Base-by-base conservation (phyloP, 1,140 invertebrate species). In the Drosophila ananassae region DNA sequence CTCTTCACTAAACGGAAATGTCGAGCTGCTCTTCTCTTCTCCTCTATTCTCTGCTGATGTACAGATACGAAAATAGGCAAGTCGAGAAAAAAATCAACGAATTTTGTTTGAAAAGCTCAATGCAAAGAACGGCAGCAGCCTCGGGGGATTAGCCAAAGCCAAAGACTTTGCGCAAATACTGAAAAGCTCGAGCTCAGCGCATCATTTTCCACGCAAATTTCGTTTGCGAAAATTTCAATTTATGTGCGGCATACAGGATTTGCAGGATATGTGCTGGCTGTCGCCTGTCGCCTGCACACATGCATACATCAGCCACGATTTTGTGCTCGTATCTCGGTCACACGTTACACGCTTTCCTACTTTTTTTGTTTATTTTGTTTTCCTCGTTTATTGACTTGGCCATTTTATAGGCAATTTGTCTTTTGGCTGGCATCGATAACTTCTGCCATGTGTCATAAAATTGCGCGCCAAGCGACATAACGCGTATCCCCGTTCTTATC, bases 151-250 rank as follows among this genome's bases (percentile, higher is more conserved):
- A 84, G 77, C 77, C 59, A 48, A 75, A 76, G 77, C 73, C 73
- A 77, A 69, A 84, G 77, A 62, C 73, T 69, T 80, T 81, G 73
- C 63, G 81, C 79, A 85, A 85, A 85, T 87, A 85, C 75, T 75
- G 78, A 82, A 85, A 85, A 85, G 81, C 81, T 85, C 82, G 76
- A 13, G 61, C 71, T 77, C 75, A 83, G 76, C 80, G 79, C 79
- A 69, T 69, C 66, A 69, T 69, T 69, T 69, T 56, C 66, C 63
- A 68, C 64, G 64, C 66, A 69, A 69, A 69, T 71, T 71, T 71
- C 66, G 66, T 72, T 72, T 72, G 64, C 66, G 66, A 72, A 72
- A 72, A 71, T 41, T 69, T 69, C 63, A 69, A 69, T 69, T 69
- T 69, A 41, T 57, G 32, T 57, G 41, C 24, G 5, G 25, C 64